Base-by-base conservation (phyloP, 2,797 vertebrate genomes). In the Astyanax mexicanus region DNA sequence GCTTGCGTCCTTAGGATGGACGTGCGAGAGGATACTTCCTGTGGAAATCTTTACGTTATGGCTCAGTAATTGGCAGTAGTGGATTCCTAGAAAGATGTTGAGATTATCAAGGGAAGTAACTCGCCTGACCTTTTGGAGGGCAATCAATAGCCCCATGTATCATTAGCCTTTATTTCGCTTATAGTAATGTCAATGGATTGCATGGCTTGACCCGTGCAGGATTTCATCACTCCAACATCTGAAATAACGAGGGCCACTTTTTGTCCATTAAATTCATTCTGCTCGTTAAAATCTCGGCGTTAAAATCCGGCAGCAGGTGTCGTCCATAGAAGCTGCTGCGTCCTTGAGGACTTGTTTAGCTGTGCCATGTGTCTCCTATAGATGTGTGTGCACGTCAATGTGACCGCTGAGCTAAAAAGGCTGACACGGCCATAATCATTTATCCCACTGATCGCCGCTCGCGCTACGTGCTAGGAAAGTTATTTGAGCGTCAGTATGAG, bases 371-470 rank as follows among this genome's bases (percentile, higher is more conserved):
- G 89, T 84, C 86, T 89, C 84, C 83, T 86, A 66, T 77, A 92
- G 88, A 92, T 91, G 89, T 89, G 91, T 89, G 91, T 88, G 89
- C 88, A 90, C 88, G 89, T 92, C 90, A 91, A 92, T 91, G 89
- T 88, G 89, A 88, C 75, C 74, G 84, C 75, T 73, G 84, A 81
- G 88, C 85, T 89, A 89, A 84, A 85, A 77, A 78, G 75, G 89
- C 88, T 87, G 90, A 90, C 90, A 90, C 84, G 85, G 90, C 85
- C 90, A 87, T 92, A 90, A 89, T 90, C 84, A 85, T 89, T 87
- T 78, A 74, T 90, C 90, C 87, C 87, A 81, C 80, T 74, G 89
- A 85, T 84, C 86, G 83, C 69, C 80, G 75, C 84, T 83, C 78
- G 80, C 62, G 66, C 65, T 44, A 70, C 52, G 57, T 73, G 75